Conservation (phyloP, 1,140 invertebrate genomes). For the Calephelis nemesis region DNA sequence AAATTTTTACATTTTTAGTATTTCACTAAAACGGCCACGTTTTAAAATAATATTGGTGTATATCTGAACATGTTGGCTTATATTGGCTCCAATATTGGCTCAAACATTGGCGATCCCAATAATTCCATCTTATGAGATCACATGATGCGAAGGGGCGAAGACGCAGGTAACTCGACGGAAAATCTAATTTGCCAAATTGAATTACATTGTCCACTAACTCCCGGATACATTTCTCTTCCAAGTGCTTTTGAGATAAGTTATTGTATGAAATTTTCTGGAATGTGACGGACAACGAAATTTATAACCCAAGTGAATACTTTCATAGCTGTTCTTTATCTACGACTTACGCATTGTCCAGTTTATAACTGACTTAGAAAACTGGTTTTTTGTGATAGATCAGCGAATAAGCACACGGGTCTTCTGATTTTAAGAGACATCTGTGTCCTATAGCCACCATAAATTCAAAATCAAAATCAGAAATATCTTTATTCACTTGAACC, state of each 20-base stretch:
- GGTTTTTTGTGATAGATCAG: too few species aligned
- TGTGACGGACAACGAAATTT: conserved; percentile 9
- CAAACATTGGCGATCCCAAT: conserved; percentile 38
- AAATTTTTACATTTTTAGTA: too few species aligned
- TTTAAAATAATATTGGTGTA: too few species aligned
- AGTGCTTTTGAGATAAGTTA: conserved; percentile 46
- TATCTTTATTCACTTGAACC: too few species aligned
- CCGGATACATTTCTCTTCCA: conserved; percentile 54
- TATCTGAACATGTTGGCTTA: too few species aligned
- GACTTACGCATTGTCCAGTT: not conserved
- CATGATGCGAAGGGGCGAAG: conserved; percentile 43
- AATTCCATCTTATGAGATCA: conserved; percentile 38
- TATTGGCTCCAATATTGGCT: conserved; percentile 16
- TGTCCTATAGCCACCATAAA: too few species aligned
- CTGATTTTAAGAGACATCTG: too few species aligned
- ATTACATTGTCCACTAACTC: conserved; percentile 63
- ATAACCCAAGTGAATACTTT: conserved; percentile 1
- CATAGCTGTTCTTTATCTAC: not conserved
- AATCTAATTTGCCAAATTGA: conserved; percentile 75
- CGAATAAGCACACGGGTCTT: too few species aligned
- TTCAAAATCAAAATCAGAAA: too few species aligned
- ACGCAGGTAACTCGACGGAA: conserved; percentile 70
- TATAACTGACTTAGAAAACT: too few species aligned
- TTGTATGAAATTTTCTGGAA: conserved; percentile 43
- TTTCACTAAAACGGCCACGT: too few species aligned